A percentile compares a stretch with the other conserved stretches of the same genome.
Evolutionary conservation across 1,140 invertebrate species (phyloP).

Genomic region (Zophobas atratus): DNA sequence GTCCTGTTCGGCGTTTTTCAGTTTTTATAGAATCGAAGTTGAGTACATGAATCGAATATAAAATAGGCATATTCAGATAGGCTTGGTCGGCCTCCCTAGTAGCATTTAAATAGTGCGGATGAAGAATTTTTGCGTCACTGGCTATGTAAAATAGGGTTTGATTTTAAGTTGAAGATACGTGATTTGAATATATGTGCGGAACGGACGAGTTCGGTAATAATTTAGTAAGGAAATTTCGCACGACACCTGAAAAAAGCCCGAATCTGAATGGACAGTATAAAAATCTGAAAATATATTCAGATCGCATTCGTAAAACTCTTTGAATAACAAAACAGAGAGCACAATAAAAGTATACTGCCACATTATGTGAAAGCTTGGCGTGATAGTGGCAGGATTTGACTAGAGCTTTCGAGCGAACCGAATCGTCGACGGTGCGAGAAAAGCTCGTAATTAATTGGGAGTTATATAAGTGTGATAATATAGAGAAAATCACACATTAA

Average conservation of each 20-base stretch:
- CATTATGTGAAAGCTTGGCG: slow-evolving; percentile 54
- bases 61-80: slow-evolving; percentile 62
- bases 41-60: slow-evolving; percentile 58
- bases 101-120: slow-evolving; percentile 61
- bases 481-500: slow-evolving; percentile 49
- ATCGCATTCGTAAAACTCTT: slow-evolving; percentile 52
- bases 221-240: slow-evolving; percentile 42
- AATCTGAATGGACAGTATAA: slow-evolving; percentile 52
- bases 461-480: slow-evolving; percentile 12
- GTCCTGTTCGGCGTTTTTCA: slow-evolving; percentile 47
- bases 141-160: slow-evolving; percentile 63
- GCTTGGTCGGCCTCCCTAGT: slow-evolving; percentile 53
- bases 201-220: slow-evolving; percentile 26
- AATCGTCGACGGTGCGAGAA: slow-evolving; percentile 46
- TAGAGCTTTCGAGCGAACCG: slow-evolving; percentile 51
- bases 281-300: slow-evolving; percentile 59
- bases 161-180: slow-evolving; percentile 58
- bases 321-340: slow-evolving; percentile 59
- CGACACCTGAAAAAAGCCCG: slow-evolving; percentile 42
- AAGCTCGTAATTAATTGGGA: slow-evolving; percentile 27
- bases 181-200: slow-evolving; percentile 51
- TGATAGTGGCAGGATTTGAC: slow-evolving; percentile 35
- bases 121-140: slow-evolving; percentile 60
- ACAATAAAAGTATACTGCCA: slow-evolving; percentile 60
- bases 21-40: slow-evolving; percentile 60